These are phyloP conservation scores for Spondyliosoma cantharus DNA, from an alignment of 2,797 vertebrate species.

Conservation along the genomic window DNA sequence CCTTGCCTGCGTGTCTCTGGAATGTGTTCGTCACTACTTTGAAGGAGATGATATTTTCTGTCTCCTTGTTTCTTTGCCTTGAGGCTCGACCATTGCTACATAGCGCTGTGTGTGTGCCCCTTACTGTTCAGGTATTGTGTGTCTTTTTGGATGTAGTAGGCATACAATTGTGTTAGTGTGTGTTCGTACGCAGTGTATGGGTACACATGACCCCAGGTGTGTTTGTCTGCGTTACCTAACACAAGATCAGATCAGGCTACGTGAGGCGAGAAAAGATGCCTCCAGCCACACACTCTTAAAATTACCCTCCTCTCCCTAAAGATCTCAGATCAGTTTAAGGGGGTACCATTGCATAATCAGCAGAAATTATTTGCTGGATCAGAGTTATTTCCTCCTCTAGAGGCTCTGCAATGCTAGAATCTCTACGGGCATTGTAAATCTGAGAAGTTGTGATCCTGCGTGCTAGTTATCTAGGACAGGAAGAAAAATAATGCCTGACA, in stretches of 20 bases:
- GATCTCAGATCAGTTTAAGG: slow-evolving; percentile 6
- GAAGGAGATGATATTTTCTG: not conserved
- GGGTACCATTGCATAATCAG: slow-evolving; percentile 9
- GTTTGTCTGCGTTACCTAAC: slow-evolving; percentile 27
- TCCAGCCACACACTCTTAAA: slow-evolving; percentile 12
- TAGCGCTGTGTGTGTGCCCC: not conserved
- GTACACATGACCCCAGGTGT: slow-evolving; percentile 7
- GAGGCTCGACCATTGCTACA: slow-evolving; percentile 18
- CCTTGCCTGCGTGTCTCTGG: slow-evolving; percentile 53
- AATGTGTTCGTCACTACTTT: slow-evolving; percentile 54
- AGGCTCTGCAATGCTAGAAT: slow-evolving; percentile 18
- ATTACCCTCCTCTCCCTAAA: not conserved
- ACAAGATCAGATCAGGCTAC: slow-evolving; percentile 15
- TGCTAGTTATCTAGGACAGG: not conserved
- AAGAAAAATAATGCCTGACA: not conserved
- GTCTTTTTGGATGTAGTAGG: slow-evolving; percentile 4
- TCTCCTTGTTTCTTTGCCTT: slow-evolving; percentile 17
- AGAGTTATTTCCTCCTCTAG: slow-evolving; percentile 27
- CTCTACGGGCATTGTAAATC: not conserved
- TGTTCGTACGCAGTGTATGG: not conserved
- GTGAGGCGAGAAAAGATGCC: slow-evolving; percentile 18
- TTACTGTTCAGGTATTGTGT: slow-evolving; percentile 5
- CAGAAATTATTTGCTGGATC: slow-evolving; percentile 43
- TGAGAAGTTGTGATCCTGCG: not conserved
- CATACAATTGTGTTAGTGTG: slow-evolving; percentile 13